These are phyloP conservation scores for Poeciliopsis turneri DNA, from an alignment of 2,797 vertebrate species.

Conservation along the genomic window DNA sequence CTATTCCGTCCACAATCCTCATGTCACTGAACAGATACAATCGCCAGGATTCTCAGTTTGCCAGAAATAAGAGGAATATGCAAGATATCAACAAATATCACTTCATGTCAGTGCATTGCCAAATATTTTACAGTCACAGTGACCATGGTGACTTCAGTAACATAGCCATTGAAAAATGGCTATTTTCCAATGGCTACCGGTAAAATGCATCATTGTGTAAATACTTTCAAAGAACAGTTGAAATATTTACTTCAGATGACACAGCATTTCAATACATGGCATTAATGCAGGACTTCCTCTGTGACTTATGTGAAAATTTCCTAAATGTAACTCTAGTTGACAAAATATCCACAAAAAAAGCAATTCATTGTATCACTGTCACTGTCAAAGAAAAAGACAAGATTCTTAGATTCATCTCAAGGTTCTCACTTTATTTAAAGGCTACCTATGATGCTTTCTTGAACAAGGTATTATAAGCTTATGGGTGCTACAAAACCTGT, in stretches of 20 bases:
- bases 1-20: slow-evolving; percentile 20
- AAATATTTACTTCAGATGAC: slow-evolving; percentile 26
- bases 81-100: slow-evolving; percentile 22
- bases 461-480: no score
- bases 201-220: slow-evolving; percentile 25
- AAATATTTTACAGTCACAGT: slow-evolving; percentile 14
- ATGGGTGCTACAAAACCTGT: no score
- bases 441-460: no score
- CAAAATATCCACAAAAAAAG: not conserved
- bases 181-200: slow-evolving; percentile 15
- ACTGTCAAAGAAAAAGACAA: not conserved
- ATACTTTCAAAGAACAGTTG: not conserved
- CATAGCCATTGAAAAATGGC: slow-evolving; percentile 58
- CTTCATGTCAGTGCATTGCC: slow-evolving; percentile 40
- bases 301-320: not conserved
- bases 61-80: slow-evolving; percentile 18
- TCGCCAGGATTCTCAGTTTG: slow-evolving; percentile 6
- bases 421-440: no score
- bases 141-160: slow-evolving; percentile 38
- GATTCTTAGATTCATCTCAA: no score
- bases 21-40: slow-evolving; percentile 11
- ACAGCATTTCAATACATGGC: not conserved
- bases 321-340: not conserved
- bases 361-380: not conserved
- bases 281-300: not conserved